Evolutionary conservation across 1,140 invertebrate genomes (phyloP), one percentile per base, ranked within the genome.

Genomic region (Drosophila micromelanica): DNA sequence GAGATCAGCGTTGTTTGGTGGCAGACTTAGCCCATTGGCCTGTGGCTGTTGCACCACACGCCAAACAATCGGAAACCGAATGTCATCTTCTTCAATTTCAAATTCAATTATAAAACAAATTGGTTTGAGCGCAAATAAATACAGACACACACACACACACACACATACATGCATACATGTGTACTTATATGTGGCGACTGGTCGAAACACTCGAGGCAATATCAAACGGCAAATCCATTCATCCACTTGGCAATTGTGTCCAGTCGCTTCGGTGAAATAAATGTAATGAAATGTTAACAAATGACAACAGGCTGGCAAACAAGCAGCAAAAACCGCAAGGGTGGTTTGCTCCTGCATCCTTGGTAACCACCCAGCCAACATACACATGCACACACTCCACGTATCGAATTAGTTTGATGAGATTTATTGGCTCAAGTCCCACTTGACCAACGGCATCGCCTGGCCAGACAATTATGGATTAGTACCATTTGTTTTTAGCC

Each of bases 101-200:
- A 91, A 91, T 91, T 91, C 90, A 91, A 91, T 91, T 91, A 91
- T 91, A 91, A 91, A 91, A 89, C 87, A 85, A 86, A 87, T 81
- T 90, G 89, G 89, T 84, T 89, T 84, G 84, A 84, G 84, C 72
- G 73, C 75, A 85, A 84, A 87, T 84, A 90, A 90, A 84, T 76
- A 74, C 70, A 35, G 13, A 8, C 13, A 52, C 13, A 51, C 27
- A 49, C 17, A 12, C 12, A 2, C 20, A 46, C 49, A 46, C 49
- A 64, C 1, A 3, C 13, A 51, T n/a, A n/a, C 8, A 35, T 7
- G 30, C 17, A n/a, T 6, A 2, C 11, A 46, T 49, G 43, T 45
- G 61, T 43, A 30, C 46, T 27, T 20, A 27, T 32, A 43, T 45
- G 71, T 8, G 35, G 20, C 9, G 42, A n/a, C 11, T 27, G 42